phyloP scores from a whole-genome alignment of 1,140 invertebrate genomes.

The Drosophila rhopaloa region DNA sequence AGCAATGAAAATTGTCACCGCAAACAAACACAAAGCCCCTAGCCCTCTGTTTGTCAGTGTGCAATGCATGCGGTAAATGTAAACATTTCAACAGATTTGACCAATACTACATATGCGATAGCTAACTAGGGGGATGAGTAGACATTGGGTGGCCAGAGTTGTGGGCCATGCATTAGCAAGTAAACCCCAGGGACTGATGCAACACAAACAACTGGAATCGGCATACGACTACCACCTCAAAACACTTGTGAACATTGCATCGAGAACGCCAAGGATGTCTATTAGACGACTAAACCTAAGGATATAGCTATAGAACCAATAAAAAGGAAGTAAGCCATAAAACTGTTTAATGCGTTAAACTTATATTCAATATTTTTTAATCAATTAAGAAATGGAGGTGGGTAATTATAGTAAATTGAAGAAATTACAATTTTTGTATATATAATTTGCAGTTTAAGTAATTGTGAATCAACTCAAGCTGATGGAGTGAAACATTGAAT shows the following conservation, averaged over 20 bases:
- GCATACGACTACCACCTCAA: neutral
- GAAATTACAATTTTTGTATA: no score
- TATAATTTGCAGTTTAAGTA: no score
- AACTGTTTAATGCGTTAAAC: no score
- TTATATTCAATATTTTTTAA: no score
- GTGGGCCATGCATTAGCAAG: conserved; percentile 37
- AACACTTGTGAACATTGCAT: neutral
- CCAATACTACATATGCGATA: conserved; percentile 17
- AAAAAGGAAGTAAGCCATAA: no score
- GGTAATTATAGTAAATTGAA: no score
- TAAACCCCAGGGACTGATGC: conserved; percentile 1
- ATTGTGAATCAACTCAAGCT: no score
- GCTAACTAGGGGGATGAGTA: conserved; percentile 1
- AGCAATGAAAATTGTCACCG: conserved; percentile 49
- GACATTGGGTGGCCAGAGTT: neutral
- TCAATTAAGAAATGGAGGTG: no score
- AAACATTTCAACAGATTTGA: conserved; percentile 55
- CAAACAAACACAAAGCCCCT: conserved; percentile 12
- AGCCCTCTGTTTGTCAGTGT: neutral
- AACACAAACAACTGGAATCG: neutral
- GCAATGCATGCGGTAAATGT: conserved; percentile 42
- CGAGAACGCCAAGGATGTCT: neutral
- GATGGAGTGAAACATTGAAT: neutral
- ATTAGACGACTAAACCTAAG: neutral
- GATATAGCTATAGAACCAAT: no score